Percentiles rank a stretch among this genome's conserved stretches.
Evolutionary conservation across 2,113 vertebrate genomes (phyloP).

Genomic region (Chloropsis cyanopogon): DNA sequence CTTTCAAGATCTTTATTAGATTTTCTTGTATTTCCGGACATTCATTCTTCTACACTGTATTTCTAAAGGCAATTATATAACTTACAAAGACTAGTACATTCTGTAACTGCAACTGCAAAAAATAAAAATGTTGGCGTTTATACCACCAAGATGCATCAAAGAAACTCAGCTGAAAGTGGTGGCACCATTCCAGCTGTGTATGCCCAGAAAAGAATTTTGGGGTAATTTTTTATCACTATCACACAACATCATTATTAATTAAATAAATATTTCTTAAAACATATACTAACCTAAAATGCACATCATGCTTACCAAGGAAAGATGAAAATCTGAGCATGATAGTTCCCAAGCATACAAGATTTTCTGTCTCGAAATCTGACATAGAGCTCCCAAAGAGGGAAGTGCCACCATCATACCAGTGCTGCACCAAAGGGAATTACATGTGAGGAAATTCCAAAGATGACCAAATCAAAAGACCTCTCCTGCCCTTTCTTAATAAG

Average conservation of each 20-base stretch:
- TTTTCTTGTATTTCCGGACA: background rate
- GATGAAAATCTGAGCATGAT: background rate
- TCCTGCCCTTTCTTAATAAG: background rate
- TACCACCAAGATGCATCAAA: background rate
- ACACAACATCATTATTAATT: background rate
- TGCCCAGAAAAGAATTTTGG: background rate
- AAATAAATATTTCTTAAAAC: background rate
- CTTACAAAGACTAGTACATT: background rate
- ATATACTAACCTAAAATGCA: background rate
- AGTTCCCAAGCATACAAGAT: background rate
- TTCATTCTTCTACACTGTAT: background rate
- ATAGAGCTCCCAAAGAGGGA: background rate
- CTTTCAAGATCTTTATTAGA: background rate
- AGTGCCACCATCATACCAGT: background rate
- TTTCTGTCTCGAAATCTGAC: background rate
- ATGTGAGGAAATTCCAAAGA: background rate
- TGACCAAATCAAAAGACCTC: background rate
- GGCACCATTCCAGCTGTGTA: background rate
- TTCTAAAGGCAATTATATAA: conserved; percentile 8
- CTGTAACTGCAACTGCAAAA: background rate
- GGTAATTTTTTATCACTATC: background rate
- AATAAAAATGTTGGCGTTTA: background rate
- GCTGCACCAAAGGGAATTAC: background rate
- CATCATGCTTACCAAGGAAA: background rate
- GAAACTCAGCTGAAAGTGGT: background rate